These are phyloP conservation scores for Liasis olivaceus DNA, from an alignment of 2,797 vertebrate species.

Conservation along the genomic window DNA sequence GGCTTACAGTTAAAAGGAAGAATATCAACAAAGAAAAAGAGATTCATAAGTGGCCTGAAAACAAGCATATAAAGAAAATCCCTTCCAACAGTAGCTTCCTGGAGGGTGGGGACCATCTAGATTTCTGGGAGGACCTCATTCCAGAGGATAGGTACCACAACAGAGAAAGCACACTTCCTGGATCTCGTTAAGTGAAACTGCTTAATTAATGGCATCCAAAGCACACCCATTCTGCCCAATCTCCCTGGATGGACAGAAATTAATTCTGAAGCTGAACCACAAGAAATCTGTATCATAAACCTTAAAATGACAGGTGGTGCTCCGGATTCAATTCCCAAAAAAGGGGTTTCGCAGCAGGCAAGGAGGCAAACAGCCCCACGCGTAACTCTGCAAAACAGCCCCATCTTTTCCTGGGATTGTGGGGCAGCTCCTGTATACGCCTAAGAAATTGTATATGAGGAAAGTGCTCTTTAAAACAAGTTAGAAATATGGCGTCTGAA, in stretches of 20 bases:
- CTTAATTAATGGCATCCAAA: not conserved
- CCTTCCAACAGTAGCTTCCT: too few species aligned
- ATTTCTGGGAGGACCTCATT: too few species aligned
- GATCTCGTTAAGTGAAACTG: not conserved
- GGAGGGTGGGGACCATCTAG: too few species aligned
- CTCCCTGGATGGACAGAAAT: not conserved
- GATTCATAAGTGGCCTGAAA: too few species aligned
- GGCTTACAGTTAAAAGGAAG: too few species aligned
- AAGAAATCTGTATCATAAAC: not conserved
- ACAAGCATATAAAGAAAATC: too few species aligned
- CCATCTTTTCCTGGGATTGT: not conserved
- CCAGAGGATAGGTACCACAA: too few species aligned
- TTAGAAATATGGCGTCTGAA: constrained; percentile 22
- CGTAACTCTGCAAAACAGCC: not conserved
- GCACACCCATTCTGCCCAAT: not conserved
- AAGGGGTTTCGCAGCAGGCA: not conserved
- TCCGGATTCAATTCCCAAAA: not conserved
- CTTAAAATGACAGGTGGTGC: not conserved
- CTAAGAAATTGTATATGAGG: not conserved
- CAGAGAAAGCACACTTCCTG: not conserved
- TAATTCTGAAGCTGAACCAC: not conserved
- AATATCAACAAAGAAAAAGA: too few species aligned
- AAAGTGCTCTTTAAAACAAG: not conserved
- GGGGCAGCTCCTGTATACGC: not conserved
- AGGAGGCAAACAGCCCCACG: not conserved